These are phyloP conservation scores for Tubulanus polymorphus DNA, from an alignment of 2,888 invertebrate species.

Conservation along the genomic window DNA sequence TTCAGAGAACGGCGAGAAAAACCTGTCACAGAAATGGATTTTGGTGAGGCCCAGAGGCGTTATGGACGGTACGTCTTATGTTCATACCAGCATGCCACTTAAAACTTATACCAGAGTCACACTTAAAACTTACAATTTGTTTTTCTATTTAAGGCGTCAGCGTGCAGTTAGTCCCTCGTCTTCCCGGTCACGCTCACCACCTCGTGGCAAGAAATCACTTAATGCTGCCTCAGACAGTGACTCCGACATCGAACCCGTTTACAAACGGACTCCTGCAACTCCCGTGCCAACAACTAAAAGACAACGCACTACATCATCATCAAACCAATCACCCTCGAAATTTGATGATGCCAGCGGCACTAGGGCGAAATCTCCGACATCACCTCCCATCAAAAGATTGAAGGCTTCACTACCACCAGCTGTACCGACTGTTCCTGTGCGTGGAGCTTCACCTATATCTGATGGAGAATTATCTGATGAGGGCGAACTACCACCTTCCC, in stretches of 20 bases:
- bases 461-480: no score
- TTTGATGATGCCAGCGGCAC: no score
- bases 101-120: not conserved
- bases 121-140: not conserved
- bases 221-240: no score
- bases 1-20: constrained; percentile 9
- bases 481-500: constrained; percentile 19
- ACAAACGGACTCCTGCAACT: no score
- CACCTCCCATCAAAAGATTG: constrained; percentile 8
- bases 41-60: constrained; percentile 17
- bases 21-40: constrained; percentile 9
- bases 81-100: no score
- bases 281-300: no score
- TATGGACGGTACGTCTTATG: constrained; percentile 14
- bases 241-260: no score
- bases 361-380: constrained; percentile 9
- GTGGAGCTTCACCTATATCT: no score
- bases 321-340: no score
- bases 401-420: constrained; percentile 18
- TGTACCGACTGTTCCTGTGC: constrained; percentile 12
- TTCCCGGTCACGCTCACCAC: constrained; percentile 3
- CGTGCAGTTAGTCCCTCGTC: no score
- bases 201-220: no score
- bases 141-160: not conserved
- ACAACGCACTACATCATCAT: no score